phyloP scores from a whole-genome alignment of 2,113 vertebrate species.

The Melanotaenia duboulayi region DNA sequence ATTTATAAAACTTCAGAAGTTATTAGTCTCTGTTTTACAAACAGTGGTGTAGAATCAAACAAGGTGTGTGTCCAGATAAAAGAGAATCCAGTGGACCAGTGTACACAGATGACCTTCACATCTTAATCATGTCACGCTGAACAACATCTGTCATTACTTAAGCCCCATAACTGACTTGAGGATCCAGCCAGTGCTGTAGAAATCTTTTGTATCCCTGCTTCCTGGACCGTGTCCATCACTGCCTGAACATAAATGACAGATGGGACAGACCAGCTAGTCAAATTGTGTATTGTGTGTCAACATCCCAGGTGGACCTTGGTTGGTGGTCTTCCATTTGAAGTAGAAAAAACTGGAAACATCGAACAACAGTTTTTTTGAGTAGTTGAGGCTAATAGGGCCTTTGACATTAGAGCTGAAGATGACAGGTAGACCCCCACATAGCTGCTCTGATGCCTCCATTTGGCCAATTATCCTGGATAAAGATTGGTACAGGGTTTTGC shows the following conservation, averaged over 20 bases:
- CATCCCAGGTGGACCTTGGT: conserved; percentile 57
- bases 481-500: conserved; percentile 29
- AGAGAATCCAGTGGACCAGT: conserved; percentile 7
- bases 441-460: conserved; percentile 49
- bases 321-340: conserved; percentile 58
- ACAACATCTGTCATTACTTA: conserved; percentile 53
- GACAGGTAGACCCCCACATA: conserved; percentile 45
- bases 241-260: conserved; percentile 40
- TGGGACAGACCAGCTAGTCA: conserved; percentile 31
- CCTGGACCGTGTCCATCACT: conserved; percentile 49
- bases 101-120: conserved; percentile 33
- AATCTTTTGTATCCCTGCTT: conserved; percentile 33
- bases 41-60: not conserved
- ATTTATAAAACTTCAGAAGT: not conserved
- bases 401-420: conserved; percentile 55
- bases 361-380: conserved; percentile 43
- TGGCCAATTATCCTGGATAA: conserved; percentile 56
- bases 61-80: conserved; percentile 14
- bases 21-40: not conserved
- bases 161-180: conserved; percentile 39
- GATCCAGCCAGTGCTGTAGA: conserved; percentile 44
- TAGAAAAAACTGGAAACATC: conserved; percentile 3
- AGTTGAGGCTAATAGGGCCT: conserved; percentile 20
- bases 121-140: conserved; percentile 14
- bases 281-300: conserved; percentile 41